Evolutionary conservation across 1,140 invertebrate genomes (phyloP).

Genomic region (Trichomalopsis sarcophagae): DNA sequence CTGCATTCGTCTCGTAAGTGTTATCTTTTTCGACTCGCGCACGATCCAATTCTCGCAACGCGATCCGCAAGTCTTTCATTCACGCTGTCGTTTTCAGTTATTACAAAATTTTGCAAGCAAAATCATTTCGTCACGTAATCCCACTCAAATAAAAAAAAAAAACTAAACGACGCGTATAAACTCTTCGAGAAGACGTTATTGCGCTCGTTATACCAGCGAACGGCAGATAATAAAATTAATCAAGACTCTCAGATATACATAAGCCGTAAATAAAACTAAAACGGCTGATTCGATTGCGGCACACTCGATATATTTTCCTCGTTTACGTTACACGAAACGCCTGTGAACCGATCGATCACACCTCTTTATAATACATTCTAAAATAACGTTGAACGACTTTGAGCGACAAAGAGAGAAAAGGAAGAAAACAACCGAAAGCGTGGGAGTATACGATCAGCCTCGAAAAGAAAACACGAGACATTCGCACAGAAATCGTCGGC

Average conservation of each 20-base stretch:
- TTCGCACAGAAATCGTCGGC: not conserved
- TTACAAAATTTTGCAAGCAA: not conserved
- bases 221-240: not conserved
- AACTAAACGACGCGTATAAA: not conserved
- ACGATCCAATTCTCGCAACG: constrained; percentile 28
- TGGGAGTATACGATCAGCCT: not conserved
- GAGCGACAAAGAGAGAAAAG: no score
- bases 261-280: not conserved
- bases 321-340: no score
- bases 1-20: not conserved
- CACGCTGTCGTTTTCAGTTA: not conserved
- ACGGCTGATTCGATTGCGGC: no score
- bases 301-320: not conserved
- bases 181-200: not conserved
- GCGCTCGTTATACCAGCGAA: not conserved
- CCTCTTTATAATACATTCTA: no score
- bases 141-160: no score
- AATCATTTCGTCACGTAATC: not conserved
- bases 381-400: no score
- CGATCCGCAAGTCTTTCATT: not conserved
- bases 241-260: not conserved
- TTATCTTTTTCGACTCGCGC: not conserved
- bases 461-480: not conserved
- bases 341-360: no score
- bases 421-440: not conserved